Percentiles rank a stretch among this genome's conserved stretches.
Evolutionary conservation across 2,888 invertebrate species (phyloP).

Genomic region (Phlogophora meticulosa): DNA sequence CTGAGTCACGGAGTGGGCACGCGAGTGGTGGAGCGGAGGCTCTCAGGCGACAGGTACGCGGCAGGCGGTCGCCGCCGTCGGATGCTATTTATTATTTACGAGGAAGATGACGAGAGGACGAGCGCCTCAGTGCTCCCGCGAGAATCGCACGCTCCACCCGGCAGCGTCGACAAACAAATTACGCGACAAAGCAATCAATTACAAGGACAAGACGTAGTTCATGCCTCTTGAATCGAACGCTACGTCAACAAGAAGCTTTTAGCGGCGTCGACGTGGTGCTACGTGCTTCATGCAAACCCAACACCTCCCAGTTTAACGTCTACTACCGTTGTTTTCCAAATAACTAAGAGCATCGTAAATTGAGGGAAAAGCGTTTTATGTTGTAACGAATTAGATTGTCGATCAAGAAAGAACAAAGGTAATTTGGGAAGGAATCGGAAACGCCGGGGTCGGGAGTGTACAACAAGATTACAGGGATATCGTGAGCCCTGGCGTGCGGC

Average conservation of each 20-base stretch:
- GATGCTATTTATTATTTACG: conserved; percentile 88
- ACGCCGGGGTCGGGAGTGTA: conserved; percentile 83
- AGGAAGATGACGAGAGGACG: conserved; percentile 84
- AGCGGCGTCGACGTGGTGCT: conserved; percentile 82
- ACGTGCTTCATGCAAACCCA: conserved; percentile 79
- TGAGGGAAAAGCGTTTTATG: conserved; percentile 81
- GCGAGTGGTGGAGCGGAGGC: conserved; percentile 50
- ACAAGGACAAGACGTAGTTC: conserved; percentile 87
- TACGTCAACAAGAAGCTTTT: conserved; percentile 91
- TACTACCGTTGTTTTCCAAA: conserved; percentile 78
- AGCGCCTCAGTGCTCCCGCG: conserved; percentile 82
- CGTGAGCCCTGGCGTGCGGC: conserved; percentile 80
- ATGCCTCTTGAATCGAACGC: conserved; percentile 88
- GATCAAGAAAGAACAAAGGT: conserved; percentile 83
- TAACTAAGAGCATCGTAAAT: conserved; percentile 71
- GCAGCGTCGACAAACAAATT: conserved; percentile 88
- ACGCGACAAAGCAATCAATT: conserved; percentile 91
- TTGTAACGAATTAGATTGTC: conserved; percentile 86
- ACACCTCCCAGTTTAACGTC: conserved; percentile 78
- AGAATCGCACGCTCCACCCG: conserved; percentile 79
- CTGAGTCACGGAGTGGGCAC: conserved; percentile 75
- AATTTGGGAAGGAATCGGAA: conserved; percentile 86
- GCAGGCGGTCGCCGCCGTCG: conserved; percentile 53
- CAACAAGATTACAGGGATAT: conserved; percentile 88
- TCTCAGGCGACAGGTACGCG: conserved; percentile 55